A percentile compares a stretch with the other conserved stretches of the same genome.
These are phyloP conservation scores for Lycocerus yunnanus DNA, from an alignment of 2,888 invertebrate genomes.

Conservation along the genomic window DNA sequence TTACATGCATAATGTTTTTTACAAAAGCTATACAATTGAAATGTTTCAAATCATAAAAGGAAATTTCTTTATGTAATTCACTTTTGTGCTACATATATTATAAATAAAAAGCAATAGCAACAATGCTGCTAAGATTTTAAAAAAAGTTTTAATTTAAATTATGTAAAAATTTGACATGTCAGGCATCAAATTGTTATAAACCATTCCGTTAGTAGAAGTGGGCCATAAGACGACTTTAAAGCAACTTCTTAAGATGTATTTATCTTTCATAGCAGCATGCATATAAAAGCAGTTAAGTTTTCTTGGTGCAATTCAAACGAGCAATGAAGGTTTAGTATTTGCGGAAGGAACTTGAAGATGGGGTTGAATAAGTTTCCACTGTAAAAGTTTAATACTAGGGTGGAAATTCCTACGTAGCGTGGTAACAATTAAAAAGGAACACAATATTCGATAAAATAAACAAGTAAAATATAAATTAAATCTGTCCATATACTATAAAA, in stretches of 20 bases:
- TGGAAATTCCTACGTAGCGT: slow-evolving; percentile 17
- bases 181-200: background rate
- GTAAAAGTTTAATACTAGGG: slow-evolving; percentile 28
- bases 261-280: slow-evolving; percentile 16
- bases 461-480: slow-evolving; percentile 8
- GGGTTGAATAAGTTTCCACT: slow-evolving; percentile 17
- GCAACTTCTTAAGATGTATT: slow-evolving; percentile 17
- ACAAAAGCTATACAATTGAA: background rate
- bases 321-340: slow-evolving; percentile 23
- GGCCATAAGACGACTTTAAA: slow-evolving; percentile 5
- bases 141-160: background rate
- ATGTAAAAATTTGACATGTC: background rate
- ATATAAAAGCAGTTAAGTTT: slow-evolving; percentile 23
- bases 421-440: slow-evolving; percentile 28
- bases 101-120: background rate
- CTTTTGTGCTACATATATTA: background rate
- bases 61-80: background rate
- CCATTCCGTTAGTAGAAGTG: background rate
- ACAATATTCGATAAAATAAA: slow-evolving; percentile 28
- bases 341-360: slow-evolving; percentile 15
- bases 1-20: background rate
- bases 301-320: slow-evolving; percentile 21
- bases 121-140: background rate
- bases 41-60: background rate
- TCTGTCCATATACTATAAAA: background rate